Evolutionary conservation across 2,113 vertebrate genomes (phyloP), one percentile per base, ranked within the genome.

Genomic region (Heliornis fulica): DNA sequence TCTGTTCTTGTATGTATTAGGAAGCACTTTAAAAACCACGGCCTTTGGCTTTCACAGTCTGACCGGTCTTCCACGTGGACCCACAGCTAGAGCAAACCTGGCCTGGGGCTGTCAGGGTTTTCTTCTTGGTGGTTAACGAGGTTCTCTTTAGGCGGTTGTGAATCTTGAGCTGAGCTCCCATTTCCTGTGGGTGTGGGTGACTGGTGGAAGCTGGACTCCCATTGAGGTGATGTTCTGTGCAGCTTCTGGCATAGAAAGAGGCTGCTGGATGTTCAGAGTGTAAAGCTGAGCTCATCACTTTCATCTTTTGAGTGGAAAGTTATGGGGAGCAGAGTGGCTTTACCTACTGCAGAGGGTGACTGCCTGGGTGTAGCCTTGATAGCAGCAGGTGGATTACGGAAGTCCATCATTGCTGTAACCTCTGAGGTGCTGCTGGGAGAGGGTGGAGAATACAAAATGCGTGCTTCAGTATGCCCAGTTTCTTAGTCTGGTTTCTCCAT

Each of bases 1-100:
- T 97, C 95, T 97, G 97, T 97, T 97, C 96, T 98, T 60, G 85
- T 98, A 92, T 98, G 69, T 96, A 94, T 91, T 97, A 94, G 95
- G 91, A 94, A 94, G 59, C 40, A 18, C 65, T 93, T 18, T 14
- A 59, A 72, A 78, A 31, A n/a, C n/a, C n/a, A n/a, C 40, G 51
- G 21, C 56, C 38, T 72, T 84, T 72, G 86, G 28, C 64, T 94
- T 65, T 83, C 54, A 4, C 8, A 90, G 23, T 18, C 31, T 8
- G 3, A 87, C 77, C 79, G 66, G 5, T 68, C 40, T 78, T n/a
- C 45, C 38, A 34, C 40, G 53, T 45, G 88, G 76, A 77, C 32
- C 10, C 64, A 6, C 51, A 63, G 34, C 51, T 64, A 2, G 10
- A 63, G 63, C 34, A 50, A 6, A 51, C 59, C 80, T 70, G 3